These are phyloP conservation scores for Enoplosus armatus DNA, from an alignment of 2,797 vertebrate species.

Conservation along the genomic window DNA sequence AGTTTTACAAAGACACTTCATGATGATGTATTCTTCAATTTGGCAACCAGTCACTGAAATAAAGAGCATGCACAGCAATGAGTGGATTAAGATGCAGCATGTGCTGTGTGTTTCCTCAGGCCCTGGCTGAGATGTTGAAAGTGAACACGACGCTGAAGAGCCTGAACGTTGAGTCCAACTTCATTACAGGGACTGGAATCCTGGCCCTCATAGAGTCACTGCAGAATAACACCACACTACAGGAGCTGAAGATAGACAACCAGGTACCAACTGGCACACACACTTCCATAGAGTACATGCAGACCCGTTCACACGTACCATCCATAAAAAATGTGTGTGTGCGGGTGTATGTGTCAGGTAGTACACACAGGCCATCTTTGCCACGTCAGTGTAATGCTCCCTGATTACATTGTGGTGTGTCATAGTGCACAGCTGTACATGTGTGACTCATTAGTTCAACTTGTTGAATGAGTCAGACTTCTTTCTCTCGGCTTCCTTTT, in stretches of 20 bases:
- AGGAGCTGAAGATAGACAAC: slow-evolving; percentile 98
- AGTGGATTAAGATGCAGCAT: background rate
- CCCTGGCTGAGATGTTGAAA: slow-evolving; percentile 95
- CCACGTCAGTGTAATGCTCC: slow-evolving; percentile 53
- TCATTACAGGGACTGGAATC: slow-evolving; percentile 95
- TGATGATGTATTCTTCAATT: background rate
- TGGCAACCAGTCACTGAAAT: background rate
- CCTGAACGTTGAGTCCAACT: slow-evolving; percentile 98
- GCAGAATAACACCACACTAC: slow-evolving; percentile 90
- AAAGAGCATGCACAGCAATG: background rate
- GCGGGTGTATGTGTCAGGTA: slow-evolving; percentile 27
- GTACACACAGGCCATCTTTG: slow-evolving; percentile 48
- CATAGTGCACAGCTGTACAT: slow-evolving; percentile 9
- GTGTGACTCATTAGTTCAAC: slow-evolving; percentile 38
- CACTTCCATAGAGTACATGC: background rate
- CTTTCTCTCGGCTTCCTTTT: background rate
- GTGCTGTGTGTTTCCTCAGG: slow-evolving; percentile 79
- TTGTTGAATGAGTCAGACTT: slow-evolving; percentile 3
- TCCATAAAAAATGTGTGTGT: background rate
- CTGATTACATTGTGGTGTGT: slow-evolving; percentile 32
- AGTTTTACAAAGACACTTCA: background rate
- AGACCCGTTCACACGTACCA: background rate
- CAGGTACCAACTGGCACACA: slow-evolving; percentile 86
- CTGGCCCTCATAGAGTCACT: slow-evolving; percentile 90
- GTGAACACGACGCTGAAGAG: slow-evolving; percentile 92